Evolutionary conservation across 2,888 invertebrate genomes (phyloP).

Genomic region (Chirona hameri): DNA sequence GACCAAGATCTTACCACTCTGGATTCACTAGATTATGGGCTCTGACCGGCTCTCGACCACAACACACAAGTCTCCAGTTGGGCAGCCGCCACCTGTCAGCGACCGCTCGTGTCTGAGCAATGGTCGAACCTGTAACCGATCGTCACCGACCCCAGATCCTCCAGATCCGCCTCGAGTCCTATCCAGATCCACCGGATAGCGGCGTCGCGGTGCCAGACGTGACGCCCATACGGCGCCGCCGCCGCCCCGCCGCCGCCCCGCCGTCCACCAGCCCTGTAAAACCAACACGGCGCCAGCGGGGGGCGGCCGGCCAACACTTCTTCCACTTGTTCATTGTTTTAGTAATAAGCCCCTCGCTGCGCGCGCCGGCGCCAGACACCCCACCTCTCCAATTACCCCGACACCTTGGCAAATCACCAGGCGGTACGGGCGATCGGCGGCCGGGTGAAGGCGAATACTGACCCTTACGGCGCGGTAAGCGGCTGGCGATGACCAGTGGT

Average conservation of each 20-base stretch:
- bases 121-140: neutral
- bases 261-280: neutral
- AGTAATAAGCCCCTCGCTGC: constrained; percentile 22
- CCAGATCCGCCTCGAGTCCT: too few species aligned
- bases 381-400: constrained; percentile 29
- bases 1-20: too few species aligned
- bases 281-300: constrained; percentile 6
- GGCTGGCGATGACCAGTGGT: constrained; percentile 1
- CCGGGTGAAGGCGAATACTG: neutral
- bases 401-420: constrained; percentile 28
- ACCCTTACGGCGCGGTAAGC: constrained; percentile 5
- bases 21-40: too few species aligned
- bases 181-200: neutral
- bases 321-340: constrained; percentile 30
- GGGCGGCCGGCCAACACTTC: constrained; percentile 26
- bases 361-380: constrained; percentile 13
- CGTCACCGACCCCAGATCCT: neutral
- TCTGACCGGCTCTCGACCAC: too few species aligned
- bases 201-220: neutral
- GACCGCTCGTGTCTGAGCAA: too few species aligned
- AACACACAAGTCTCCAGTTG: too few species aligned
- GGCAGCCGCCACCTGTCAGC: too few species aligned
- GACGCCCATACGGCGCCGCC: neutral
- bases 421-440: neutral
- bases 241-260: neutral